Evolutionary conservation across 2,113 vertebrate genomes (phyloP).

Genomic region (Vulpes lagopus): DNA sequence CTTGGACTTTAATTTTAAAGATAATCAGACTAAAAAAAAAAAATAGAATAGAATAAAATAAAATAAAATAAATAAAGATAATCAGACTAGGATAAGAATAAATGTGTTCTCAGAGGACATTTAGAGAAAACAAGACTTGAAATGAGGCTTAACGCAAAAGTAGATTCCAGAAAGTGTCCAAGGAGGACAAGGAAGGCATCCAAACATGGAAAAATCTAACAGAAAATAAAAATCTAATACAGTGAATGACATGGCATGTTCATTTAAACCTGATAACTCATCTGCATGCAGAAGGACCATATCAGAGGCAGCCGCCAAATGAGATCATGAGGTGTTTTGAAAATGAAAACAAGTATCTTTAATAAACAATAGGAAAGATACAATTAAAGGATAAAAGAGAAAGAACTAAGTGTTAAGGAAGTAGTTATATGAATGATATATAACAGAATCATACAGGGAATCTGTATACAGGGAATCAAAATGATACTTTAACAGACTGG

Average conservation of each 20-base stretch:
- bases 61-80: neutral
- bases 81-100: neutral
- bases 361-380: neutral
- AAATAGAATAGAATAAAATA: neutral
- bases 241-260: fast-evolving
- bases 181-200: neutral
- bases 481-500: neutral
- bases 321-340: neutral
- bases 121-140: neutral
- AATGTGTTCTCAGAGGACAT: neutral
- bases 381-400: neutral
- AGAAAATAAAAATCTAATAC: neutral
- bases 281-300: neutral
- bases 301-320: neutral
- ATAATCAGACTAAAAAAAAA: neutral
- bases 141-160: neutral
- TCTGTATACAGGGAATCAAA: neutral
- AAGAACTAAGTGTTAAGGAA: neutral
- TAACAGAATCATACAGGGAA: neutral
- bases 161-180: neutral
- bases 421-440: neutral
- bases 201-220: neutral
- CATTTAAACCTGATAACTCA: neutral
- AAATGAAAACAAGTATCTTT: neutral
- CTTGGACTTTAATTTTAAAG: neutral